These are phyloP conservation scores for Pteropus rufus DNA, from an alignment of 2,797 vertebrate species.

Conservation along the genomic window DNA sequence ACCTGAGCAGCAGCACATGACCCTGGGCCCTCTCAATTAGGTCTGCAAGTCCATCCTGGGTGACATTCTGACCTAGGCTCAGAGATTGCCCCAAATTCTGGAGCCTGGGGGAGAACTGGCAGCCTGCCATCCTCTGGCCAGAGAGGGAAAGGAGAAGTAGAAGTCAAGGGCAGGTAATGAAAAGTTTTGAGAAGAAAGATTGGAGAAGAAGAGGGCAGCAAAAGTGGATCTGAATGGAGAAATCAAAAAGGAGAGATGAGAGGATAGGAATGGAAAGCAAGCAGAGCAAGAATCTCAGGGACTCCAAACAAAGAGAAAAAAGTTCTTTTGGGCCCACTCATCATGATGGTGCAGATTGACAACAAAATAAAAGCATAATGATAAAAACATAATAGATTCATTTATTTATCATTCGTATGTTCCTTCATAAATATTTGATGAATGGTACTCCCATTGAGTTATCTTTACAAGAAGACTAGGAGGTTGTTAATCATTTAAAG, in stretches of 20 bases:
- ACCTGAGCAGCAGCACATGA: constrained; percentile 86
- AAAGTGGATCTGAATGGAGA: neutral
- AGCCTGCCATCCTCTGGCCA: constrained; percentile 54
- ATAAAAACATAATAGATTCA: neutral
- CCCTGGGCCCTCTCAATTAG: constrained; percentile 86
- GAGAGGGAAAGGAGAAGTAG: neutral
- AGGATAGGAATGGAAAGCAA: neutral
- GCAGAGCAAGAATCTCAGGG: neutral
- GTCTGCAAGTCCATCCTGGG: constrained; percentile 83
- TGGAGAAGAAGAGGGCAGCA: neutral
- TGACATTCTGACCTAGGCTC: constrained; percentile 85
- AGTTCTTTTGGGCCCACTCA: neutral
- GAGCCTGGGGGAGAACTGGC: constrained; percentile 65
- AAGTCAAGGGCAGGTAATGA: neutral
- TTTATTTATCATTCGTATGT: neutral
- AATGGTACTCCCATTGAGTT: neutral
- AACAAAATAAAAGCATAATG: neutral
- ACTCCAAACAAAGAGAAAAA: neutral
- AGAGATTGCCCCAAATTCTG: constrained; percentile 86
- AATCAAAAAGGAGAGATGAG: neutral
- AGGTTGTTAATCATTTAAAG: neutral
- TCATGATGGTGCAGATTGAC: neutral
- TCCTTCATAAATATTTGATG: neutral
- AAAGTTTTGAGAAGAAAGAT: neutral
- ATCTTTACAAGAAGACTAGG: neutral